Conservation (phyloP, 2,797 vertebrate genomes). For the Bradypodion ventrale region DNA sequence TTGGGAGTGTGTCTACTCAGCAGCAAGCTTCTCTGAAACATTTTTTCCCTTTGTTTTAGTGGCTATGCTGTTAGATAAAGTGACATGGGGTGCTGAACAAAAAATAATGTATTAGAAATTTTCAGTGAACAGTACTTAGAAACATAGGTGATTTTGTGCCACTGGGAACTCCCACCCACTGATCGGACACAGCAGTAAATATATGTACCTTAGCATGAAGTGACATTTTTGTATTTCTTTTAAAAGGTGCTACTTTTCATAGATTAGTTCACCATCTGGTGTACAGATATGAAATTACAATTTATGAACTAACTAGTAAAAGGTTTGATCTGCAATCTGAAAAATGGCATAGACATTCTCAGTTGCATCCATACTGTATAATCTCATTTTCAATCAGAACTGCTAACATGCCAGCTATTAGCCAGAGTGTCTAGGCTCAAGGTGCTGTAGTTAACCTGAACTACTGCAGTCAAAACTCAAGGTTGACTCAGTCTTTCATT, state of each 20-base stretch:
- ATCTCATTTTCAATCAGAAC: neutral
- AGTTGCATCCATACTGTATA: neutral
- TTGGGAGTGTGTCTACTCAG: neutral
- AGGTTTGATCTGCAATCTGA: neutral
- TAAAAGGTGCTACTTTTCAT: neutral
- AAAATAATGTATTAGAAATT: neutral
- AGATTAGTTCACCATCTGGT: slow-evolving; percentile 19
- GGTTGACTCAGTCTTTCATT: too few relatives aligned
- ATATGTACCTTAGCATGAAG: neutral
- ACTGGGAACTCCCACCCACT: neutral
- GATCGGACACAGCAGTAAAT: neutral
- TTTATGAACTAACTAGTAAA: neutral
- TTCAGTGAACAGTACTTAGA: neutral
- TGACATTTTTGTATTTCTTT: neutral
- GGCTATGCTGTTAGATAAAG: neutral
- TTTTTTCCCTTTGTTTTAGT: neutral
- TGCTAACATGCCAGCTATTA: neutral
- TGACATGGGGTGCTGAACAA: neutral
- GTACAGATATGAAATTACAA: slow-evolving; percentile 15
- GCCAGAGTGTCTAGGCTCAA: neutral
- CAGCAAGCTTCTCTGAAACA: neutral
- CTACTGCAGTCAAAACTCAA: too few relatives aligned
- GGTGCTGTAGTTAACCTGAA: too few relatives aligned
- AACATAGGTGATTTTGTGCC: neutral
- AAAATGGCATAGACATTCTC: neutral